Base-by-base conservation (phyloP, 2,888 invertebrate genomes). In the Drosophila planitibia region DNA sequence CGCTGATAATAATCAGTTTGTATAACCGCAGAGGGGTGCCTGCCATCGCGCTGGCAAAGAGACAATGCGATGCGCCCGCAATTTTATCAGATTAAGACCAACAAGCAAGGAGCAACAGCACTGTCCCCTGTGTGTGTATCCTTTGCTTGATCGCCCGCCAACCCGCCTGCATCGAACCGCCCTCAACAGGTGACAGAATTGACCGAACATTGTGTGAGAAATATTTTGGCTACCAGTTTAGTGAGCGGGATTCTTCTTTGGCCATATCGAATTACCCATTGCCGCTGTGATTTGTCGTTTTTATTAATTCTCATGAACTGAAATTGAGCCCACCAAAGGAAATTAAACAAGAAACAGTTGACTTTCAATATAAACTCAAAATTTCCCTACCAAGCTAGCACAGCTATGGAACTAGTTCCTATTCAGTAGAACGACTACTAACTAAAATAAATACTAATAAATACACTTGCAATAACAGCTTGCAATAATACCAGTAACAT, bases 241-340 rank as follows among this genome's bases (percentile, higher is more conserved):
- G 70, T 61, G 63, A 47, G 47, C 47, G 47, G 47, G 47, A 57
- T 74, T 73, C 60, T 66, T 16, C 53, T 72, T 74, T 76, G 67
- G 68, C 49, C 82, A 79, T 90, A 91, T 91, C 85, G 51, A 65
- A 74, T 91, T 91, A 69, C 90, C 59, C 55, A 59, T 80, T 87
- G 77, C 57, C 79, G 83, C 89, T 91, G 91, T 91, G 91, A 91
- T 91, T 89, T 82, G 64, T 77, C 77, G 74, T 70, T 80, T 74
- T 76, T 64, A 76, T 70, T 67, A 72, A 82, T 91, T 91, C 91
- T 88, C 91, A 91, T 84, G 84, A 88, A 76, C 60, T 74, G 74
- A 79, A 78, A 90, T 83, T 72, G 77, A 87, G 64, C 68, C 82
- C 53, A 19, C 47, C 32, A 39, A 19, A 53, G 57, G 39, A 67